phyloP scores from a whole-genome alignment of 2,797 vertebrate genomes.

The Pachyuromys duprasi region DNA sequence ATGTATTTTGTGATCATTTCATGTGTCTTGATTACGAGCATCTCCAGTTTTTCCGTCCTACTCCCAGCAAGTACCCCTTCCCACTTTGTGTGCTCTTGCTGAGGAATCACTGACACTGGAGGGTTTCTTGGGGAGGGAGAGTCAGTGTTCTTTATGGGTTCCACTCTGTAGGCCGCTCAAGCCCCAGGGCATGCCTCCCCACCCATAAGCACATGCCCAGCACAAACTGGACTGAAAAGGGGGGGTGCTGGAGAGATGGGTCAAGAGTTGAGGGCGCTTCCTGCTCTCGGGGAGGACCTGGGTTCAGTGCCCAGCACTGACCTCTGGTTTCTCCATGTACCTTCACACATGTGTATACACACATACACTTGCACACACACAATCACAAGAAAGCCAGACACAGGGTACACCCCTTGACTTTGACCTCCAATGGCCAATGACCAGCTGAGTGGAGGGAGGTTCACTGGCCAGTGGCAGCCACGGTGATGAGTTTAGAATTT shows the following conservation, averaged over 20 bases:
- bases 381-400: background rate
- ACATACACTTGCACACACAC: background rate
- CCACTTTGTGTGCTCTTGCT: background rate
- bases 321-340: too few relatives aligned
- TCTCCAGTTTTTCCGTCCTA: background rate
- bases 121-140: background rate
- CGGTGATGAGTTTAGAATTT: background rate
- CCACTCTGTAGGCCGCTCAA: background rate
- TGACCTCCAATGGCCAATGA: background rate
- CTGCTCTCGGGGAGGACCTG: background rate
- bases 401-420: background rate
- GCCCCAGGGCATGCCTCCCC: background rate
- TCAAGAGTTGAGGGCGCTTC: background rate
- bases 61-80: background rate
- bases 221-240: background rate
- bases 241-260: background rate
- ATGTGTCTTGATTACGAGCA: background rate
- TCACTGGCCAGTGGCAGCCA: accelerated
- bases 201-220: background rate
- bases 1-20: background rate
- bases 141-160: background rate
- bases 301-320: background rate
- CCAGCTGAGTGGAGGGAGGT: background rate
- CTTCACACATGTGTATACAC: too few relatives aligned
- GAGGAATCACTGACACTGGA: background rate